Evolutionary conservation across 2,797 vertebrate species (phyloP).

Genomic region (Anolis apletophallus): DNA sequence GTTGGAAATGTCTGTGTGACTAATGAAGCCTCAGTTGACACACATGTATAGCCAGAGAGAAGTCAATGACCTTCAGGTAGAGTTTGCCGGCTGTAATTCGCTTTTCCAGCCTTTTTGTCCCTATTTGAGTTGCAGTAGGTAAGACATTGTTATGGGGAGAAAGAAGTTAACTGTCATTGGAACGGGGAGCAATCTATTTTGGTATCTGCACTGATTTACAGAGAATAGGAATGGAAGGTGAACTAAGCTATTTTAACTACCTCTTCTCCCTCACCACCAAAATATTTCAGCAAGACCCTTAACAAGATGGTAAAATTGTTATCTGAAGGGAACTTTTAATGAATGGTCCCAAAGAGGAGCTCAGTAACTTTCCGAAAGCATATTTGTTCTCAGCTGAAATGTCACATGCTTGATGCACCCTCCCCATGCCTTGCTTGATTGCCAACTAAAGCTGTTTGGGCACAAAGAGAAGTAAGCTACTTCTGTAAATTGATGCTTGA

Average conservation of each 20-base stretch:
- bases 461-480: background rate
- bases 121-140: conserved; percentile 48
- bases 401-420: background rate
- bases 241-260: conserved; percentile 60
- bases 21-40: conserved; percentile 28
- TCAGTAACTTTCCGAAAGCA: background rate
- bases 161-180: conserved; percentile 27
- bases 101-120: conserved; percentile 50
- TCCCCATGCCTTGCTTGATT: background rate
- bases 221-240: conserved; percentile 52
- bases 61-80: conserved; percentile 22
- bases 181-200: conserved; percentile 55
- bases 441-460: background rate
- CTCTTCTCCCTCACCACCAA: background rate
- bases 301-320: conserved; percentile 39
- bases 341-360: background rate
- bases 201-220: conserved; percentile 46
- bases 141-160: conserved; percentile 53
- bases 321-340: conserved; percentile 16
- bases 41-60: conserved; percentile 21
- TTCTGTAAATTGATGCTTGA: background rate
- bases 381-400: background rate
- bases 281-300: conserved; percentile 5
- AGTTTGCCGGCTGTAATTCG: conserved; percentile 45
- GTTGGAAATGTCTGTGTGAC: conserved; percentile 25